Percentiles rank a stretch among this genome's conserved stretches.
Evolutionary conservation across 2,888 invertebrate genomes (phyloP).

Genomic region (Chrysolina haemoptera): DNA sequence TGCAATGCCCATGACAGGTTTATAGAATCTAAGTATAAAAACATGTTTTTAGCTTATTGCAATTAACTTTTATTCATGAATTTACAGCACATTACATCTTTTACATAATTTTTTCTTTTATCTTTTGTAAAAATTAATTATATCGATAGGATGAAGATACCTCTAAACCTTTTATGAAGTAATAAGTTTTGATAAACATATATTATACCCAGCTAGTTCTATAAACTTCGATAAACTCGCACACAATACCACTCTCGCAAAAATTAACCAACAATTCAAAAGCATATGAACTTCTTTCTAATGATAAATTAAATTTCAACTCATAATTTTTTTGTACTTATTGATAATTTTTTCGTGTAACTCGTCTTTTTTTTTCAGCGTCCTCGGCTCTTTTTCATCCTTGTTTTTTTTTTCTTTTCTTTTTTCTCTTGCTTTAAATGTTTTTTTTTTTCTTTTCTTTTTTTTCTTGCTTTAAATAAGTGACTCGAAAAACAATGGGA

Average conservation of each 20-base stretch:
- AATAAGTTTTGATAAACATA: no score
- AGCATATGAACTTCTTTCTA: neutral
- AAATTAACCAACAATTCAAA: neutral
- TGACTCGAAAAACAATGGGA: constrained; percentile 37
- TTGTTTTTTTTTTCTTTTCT: constrained; percentile 27
- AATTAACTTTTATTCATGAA: constrained; percentile 1
- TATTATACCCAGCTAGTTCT: constrained; percentile 25
- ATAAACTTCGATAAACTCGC: neutral
- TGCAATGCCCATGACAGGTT: no score
- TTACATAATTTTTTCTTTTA: constrained; percentile 10
- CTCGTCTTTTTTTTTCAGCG: constrained; percentile 36
- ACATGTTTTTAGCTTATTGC: no score
- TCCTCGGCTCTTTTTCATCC: constrained; percentile 25
- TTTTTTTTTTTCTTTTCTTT: constrained; percentile 32
- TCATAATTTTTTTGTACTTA: constrained; percentile 3
- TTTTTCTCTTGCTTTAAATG: constrained; percentile 12
- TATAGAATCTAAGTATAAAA: no score
- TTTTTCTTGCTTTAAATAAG: constrained; percentile 11
- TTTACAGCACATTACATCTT: constrained; percentile 19
- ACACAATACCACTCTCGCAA: constrained; percentile 5
- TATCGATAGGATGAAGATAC: constrained; percentile 22
- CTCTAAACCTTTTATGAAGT: constrained; percentile 14
- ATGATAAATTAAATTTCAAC: neutral
- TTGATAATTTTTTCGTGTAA: constrained; percentile 4
- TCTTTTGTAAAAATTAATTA: constrained; percentile 11